Base-by-base conservation (phyloP, 2,888 invertebrate species). In the Heliconius charithonia region DNA sequence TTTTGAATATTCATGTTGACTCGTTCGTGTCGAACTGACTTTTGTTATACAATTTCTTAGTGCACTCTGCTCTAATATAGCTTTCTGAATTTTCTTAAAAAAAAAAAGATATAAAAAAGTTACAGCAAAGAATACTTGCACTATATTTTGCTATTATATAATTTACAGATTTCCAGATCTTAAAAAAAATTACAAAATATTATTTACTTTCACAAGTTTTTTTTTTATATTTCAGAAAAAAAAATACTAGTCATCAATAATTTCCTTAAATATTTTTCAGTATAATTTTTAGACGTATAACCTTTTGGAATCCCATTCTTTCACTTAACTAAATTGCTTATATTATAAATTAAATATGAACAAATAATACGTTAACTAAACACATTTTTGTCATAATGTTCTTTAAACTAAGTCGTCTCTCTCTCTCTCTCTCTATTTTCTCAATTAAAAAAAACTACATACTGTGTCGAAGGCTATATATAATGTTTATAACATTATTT, bases 1-100 rank as follows among this genome's bases (percentile, higher is more conserved):
- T 16, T 72, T 56, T n/a, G 29, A 72, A 72, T 32, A 72, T 72
- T 72, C 72, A 72, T 67, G 76, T 51, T 66, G 67, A 72, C 71
- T 72, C 62, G 72, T 56, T 51, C 69, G 62, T 73, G 78, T 63
- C 63, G 16, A 27, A 73, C 37, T 79, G 70, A 71, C 75, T 74
- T 59, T 75, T 71, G 78, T 75, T 70, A 79, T 51, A 56, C 71
- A 45, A 51, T 56, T 72, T n/a, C n/a, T 59, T n/a, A 59, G n/a
- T 59, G 59, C n/a, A 59, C n/a, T 59, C n/a, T n/a, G n/a, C 59
- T 59, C 59, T n/a, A 59, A n/a, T 59, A 59, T 56, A 22, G 9
- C 22, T 7, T 56, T 45, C 16, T 16, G 19, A 51, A 22, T 51
- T 51, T 51, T 7, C 19, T 7, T 1, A 19, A 51, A 51, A n/a